A percentile compares a stretch with the other conserved stretches of the same genome.
These are phyloP conservation scores for Cyclargus thomasi DNA, from an alignment of 1,140 invertebrate genomes.

Conservation along the genomic window DNA sequence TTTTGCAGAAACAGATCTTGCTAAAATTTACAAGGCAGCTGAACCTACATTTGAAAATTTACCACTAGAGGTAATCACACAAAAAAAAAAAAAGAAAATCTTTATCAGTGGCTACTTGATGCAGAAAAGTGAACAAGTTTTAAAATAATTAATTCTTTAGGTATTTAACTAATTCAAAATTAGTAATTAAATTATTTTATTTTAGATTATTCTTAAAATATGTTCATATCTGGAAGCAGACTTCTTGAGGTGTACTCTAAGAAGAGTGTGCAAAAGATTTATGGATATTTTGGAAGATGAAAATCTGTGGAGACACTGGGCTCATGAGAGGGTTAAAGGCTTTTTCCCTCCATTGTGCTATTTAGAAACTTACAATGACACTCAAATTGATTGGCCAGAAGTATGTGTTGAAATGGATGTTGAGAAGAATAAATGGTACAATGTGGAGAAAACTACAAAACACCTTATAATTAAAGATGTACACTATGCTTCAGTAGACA, in stretches of 20 bases:
- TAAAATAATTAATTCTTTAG: too few relatives aligned
- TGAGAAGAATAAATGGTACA: slow-evolving; percentile 57
- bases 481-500: slow-evolving; percentile 69
- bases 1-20: neutral
- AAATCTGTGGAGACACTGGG: slow-evolving; percentile 64
- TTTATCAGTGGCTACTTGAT: neutral
- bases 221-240: slow-evolving; percentile 64
- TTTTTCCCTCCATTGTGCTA: slow-evolving; percentile 51
- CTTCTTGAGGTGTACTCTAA: slow-evolving; percentile 59
- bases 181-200: slow-evolving; percentile 24
- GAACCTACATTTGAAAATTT: slow-evolving; percentile 42
- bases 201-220: slow-evolving; percentile 72
- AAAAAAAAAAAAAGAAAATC: neutral
- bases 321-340: slow-evolving; percentile 54
- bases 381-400: slow-evolving; percentile 54
- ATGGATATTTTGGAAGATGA: slow-evolving; percentile 64
- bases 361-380: slow-evolving; percentile 47
- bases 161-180: neutral
- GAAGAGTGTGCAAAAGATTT: slow-evolving; percentile 64
- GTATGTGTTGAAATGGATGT: slow-evolving; percentile 62
- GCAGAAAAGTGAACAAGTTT: neutral
- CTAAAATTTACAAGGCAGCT: slow-evolving; percentile 29
- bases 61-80: slow-evolving; percentile 53
- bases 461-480: slow-evolving; percentile 64
- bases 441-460: slow-evolving; percentile 52